Evolutionary conservation across 2,888 invertebrate species (phyloP).

Genomic region (Lycocerus yunnanus): DNA sequence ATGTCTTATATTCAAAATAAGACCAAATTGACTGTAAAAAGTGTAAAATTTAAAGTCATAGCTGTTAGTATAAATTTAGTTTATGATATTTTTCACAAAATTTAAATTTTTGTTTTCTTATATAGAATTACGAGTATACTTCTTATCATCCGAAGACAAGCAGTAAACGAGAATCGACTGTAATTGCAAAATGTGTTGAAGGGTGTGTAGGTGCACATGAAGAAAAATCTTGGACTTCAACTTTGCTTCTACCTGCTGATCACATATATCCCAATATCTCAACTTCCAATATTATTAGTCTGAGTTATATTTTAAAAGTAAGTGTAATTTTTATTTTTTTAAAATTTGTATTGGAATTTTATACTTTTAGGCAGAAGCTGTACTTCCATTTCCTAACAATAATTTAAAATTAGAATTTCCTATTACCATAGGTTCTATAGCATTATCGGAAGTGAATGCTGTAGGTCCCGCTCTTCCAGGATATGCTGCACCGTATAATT

Average conservation of each 20-base stretch:
- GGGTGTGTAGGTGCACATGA: constrained; percentile 47
- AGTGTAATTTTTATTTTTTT: background rate
- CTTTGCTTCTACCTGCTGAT: constrained; percentile 38
- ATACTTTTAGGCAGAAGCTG: background rate
- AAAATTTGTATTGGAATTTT: background rate
- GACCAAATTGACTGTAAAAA: constrained; percentile 51
- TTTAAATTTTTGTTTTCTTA: background rate
- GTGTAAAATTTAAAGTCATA: background rate
- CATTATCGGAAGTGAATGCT: background rate
- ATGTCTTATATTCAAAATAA: constrained; percentile 74
- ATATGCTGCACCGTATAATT: background rate
- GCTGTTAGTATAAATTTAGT: background rate
- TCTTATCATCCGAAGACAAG: background rate
- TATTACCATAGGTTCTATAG: background rate
- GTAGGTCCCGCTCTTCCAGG: background rate
- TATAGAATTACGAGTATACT: background rate
- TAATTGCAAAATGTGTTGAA: constrained; percentile 28
- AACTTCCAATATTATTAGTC: background rate
- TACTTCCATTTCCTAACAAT: background rate
- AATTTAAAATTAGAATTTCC: background rate
- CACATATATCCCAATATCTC: constrained; percentile 40
- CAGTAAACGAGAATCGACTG: background rate
- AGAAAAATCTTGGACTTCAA: constrained; percentile 42
- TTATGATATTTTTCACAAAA: background rate
- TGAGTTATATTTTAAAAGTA: background rate